phyloP scores from a whole-genome alignment of 2,113 vertebrate genomes.

The Melanocharis versteri region DNA sequence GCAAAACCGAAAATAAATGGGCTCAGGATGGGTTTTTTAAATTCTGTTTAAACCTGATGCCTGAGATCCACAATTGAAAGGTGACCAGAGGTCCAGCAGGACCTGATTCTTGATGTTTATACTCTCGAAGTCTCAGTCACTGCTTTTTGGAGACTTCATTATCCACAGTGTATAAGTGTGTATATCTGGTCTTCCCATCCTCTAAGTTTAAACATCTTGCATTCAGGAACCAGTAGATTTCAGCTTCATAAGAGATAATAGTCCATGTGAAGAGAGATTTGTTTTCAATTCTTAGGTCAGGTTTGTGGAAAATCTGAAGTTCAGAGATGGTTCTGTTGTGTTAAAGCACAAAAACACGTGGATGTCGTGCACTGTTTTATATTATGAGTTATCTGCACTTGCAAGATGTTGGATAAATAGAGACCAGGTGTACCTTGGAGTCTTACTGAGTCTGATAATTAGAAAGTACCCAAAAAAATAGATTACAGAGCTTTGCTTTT shows the following conservation, averaged over 20 bases:
- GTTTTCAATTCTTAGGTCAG: background rate
- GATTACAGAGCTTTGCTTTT: background rate
- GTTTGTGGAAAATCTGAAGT: background rate
- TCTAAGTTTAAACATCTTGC: background rate
- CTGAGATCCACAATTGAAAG: background rate
- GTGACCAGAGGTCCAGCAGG: background rate
- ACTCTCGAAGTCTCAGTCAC: background rate
- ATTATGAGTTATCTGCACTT: background rate
- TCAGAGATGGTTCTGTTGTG: background rate
- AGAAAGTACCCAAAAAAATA: background rate
- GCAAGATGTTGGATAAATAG: background rate
- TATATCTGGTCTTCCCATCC: background rate
- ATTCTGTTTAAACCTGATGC: background rate
- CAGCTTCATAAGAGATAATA: background rate
- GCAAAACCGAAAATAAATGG: background rate
- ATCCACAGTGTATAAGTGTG: background rate
- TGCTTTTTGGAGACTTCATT: background rate
- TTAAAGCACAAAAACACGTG: background rate
- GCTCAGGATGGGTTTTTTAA: background rate
- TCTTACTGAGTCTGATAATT: background rate
- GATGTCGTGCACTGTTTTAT: background rate
- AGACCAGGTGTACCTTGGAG: background rate
- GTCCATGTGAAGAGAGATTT: background rate
- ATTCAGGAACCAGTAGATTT: background rate
- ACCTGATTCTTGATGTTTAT: background rate